Percentiles rank a stretch among this genome's conserved stretches.
Conservation (phyloP, 2,888 invertebrate genomes). For the Cyclophora punctaria region DNA sequence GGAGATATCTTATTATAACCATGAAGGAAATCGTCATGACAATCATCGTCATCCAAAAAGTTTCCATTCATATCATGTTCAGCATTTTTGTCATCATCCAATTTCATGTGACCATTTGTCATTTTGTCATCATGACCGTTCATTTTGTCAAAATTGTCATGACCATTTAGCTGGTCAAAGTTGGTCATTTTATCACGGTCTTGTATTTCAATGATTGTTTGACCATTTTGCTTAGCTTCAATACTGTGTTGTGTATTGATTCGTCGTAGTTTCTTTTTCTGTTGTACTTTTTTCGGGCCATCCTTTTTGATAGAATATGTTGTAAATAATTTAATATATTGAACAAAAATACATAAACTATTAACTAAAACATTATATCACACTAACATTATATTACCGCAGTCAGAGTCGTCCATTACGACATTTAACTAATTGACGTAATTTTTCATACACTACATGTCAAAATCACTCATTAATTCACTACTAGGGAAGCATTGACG, state of each 20-base stretch:
- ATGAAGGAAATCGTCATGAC: conserved; percentile 25
- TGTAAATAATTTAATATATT: neutral
- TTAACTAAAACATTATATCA: conserved; percentile 4
- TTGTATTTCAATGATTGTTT: neutral
- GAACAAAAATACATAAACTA: neutral
- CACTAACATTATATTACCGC: neutral
- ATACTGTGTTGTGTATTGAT: conserved; percentile 12
- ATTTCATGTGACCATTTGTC: conserved; percentile 7
- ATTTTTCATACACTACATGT: too few relatives aligned
- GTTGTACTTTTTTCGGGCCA: conserved; percentile 35
- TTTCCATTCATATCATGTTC: neutral
- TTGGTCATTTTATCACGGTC: too few relatives aligned
- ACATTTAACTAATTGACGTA: too few relatives aligned
- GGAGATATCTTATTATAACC: conserved; percentile 55
- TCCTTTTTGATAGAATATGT: conserved; percentile 21
- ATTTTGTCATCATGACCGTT: conserved; percentile 7
- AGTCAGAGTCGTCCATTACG: too few relatives aligned
- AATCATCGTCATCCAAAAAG: neutral
- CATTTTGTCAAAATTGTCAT: conserved; percentile 6
- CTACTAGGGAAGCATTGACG: too few relatives aligned
- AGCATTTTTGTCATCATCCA: conserved; percentile 4
- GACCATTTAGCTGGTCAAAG: neutral
- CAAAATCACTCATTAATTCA: too few relatives aligned
- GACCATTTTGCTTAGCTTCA: conserved; percentile 5
- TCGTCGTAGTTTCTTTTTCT: conserved; percentile 19